Evolutionary conservation across 2,888 invertebrate genomes (phyloP).

Genomic region (Drepana falcataria): DNA sequence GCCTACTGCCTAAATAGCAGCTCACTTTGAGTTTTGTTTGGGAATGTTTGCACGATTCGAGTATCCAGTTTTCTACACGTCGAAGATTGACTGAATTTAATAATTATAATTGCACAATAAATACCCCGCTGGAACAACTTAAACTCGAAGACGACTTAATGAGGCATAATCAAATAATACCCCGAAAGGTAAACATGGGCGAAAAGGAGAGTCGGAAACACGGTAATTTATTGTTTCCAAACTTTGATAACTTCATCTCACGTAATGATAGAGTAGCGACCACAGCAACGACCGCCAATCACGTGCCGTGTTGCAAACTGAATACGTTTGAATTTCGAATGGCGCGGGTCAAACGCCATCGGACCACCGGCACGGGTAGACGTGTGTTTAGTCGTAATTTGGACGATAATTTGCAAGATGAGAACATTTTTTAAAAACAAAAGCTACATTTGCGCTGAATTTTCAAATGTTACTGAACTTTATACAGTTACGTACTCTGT

Average conservation of each 20-base stretch:
- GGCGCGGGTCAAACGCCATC: conserved; percentile 39
- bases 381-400: conserved; percentile 59
- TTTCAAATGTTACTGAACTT: conserved; percentile 53
- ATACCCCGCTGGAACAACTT: not conserved
- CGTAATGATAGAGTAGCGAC: conserved; percentile 53
- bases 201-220: conserved; percentile 49
- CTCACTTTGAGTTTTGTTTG: no score
- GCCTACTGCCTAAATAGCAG: no score
- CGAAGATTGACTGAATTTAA: not conserved
- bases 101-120: not conserved
- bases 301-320: conserved; percentile 36
- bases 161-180: conserved; percentile 53
- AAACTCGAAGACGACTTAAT: conserved; percentile 38
- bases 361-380: conserved; percentile 40
- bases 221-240: conserved; percentile 54
- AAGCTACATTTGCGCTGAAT: conserved; percentile 27
- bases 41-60: no score
- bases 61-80: no score
- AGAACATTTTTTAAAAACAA: conserved; percentile 25
- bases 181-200: conserved; percentile 56
- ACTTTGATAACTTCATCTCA: conserved; percentile 69
- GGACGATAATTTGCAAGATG: conserved; percentile 45
- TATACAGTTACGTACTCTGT: conserved; percentile 11
- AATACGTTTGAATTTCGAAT: conserved; percentile 53
- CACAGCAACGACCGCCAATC: conserved; percentile 55